Evolutionary conservation across 2,113 vertebrate species (phyloP).

Genomic region (Ammodramus savannarum): DNA sequence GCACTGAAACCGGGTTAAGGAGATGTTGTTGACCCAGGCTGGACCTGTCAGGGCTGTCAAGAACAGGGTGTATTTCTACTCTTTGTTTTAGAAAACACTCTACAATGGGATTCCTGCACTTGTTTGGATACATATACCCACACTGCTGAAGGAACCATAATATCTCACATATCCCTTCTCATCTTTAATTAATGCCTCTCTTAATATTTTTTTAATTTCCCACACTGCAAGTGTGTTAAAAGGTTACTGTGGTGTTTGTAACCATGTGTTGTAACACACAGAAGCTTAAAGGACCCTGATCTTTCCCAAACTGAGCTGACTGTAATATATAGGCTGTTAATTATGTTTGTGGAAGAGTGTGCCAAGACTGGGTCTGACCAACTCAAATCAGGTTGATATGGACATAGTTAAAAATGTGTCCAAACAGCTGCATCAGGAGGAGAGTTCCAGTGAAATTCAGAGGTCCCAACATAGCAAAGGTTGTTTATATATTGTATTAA

Average conservation of each 20-base stretch:
- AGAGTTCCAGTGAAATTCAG: background rate
- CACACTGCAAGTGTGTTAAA: conserved; percentile 31
- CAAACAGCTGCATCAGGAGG: background rate
- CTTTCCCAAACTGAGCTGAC: conserved; percentile 46
- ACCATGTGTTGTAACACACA: conserved; percentile 33
- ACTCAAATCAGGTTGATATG: background rate
- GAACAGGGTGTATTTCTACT: background rate
- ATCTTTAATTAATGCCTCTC: conserved; percentile 64
- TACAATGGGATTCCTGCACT: background rate
- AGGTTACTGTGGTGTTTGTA: conserved; percentile 43
- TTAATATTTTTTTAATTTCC: conserved; percentile 37
- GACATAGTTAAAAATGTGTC: background rate
- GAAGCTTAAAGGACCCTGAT: conserved; percentile 60
- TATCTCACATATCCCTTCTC: conserved; percentile 44
- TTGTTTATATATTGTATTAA: conserved; percentile 40
- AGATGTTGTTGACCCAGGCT: background rate
- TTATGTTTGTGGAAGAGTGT: conserved; percentile 20
- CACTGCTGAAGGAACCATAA: background rate
- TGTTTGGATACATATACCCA: background rate
- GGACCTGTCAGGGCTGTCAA: background rate
- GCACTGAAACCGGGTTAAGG: background rate
- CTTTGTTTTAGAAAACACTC: background rate
- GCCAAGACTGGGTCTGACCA: background rate
- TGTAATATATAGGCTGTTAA: conserved; percentile 42
- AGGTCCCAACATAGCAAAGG: conserved; percentile 2